Conservation (phyloP, 1,140 invertebrate species). For the Sarcophaga bullata region DNA sequence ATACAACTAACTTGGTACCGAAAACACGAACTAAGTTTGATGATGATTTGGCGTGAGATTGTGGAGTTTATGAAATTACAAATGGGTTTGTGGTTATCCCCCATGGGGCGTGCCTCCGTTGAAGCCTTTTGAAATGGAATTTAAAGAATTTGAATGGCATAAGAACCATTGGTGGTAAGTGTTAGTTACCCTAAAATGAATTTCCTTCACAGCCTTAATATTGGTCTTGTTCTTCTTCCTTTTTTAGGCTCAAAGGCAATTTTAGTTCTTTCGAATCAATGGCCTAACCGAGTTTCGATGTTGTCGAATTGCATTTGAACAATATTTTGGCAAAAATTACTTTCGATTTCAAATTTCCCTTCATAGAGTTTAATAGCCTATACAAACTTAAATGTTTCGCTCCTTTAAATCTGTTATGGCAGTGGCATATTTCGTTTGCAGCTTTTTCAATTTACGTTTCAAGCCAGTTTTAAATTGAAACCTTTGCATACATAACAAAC, state of each 20-base stretch:
- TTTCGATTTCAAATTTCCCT: constrained; percentile 56
- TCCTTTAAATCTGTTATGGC: constrained; percentile 48
- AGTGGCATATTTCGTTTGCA: constrained; percentile 52
- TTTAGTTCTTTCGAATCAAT: constrained; percentile 52
- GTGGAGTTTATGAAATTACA: constrained; percentile 59
- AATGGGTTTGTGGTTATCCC: constrained; percentile 61
- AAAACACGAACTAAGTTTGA: constrained; percentile 51
- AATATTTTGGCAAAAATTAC: constrained; percentile 55
- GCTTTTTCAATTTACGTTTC: constrained; percentile 51
- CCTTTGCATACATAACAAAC: constrained; percentile 45
- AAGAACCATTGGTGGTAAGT: constrained; percentile 32
- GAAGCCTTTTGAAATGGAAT: constrained; percentile 52
- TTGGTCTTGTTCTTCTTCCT: background rate
- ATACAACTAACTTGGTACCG: background rate
- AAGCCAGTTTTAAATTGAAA: constrained; percentile 56
- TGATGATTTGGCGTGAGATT: constrained; percentile 56
- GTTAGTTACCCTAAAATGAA: background rate
- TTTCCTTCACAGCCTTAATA: background rate
- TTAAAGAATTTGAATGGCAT: constrained; percentile 43
- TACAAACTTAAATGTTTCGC: constrained; percentile 53
- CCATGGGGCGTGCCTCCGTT: constrained; percentile 53
- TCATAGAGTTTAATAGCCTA: constrained; percentile 48
- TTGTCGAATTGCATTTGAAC: constrained; percentile 52
- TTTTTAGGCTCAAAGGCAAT: constrained; percentile 52
- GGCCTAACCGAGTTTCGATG: constrained; percentile 58